Percentiles rank a stretch among this genome's conserved stretches.
Evolutionary conservation across 2,888 invertebrate genomes (phyloP).

Genomic region (Stenichneumon culpator): DNA sequence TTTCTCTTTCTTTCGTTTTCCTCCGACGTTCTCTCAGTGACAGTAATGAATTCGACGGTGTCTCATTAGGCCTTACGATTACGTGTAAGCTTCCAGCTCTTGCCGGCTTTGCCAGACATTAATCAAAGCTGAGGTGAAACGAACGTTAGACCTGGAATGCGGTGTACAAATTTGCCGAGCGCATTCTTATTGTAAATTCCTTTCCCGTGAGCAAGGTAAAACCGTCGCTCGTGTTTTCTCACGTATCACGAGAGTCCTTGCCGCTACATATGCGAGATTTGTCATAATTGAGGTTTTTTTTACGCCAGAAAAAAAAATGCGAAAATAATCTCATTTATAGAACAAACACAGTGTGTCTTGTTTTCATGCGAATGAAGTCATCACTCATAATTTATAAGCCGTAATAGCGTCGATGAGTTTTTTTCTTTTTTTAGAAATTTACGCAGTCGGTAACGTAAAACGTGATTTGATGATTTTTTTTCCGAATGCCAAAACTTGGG

Average conservation of each 20-base stretch:
- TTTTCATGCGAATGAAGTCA: neutral
- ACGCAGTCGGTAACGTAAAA: neutral
- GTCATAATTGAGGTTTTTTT: slow-evolving; percentile 42
- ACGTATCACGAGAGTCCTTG: slow-evolving; percentile 47
- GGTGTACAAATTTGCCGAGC: slow-evolving; percentile 74
- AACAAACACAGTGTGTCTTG: neutral
- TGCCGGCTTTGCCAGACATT: slow-evolving; percentile 67
- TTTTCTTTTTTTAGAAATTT: slow-evolving; percentile 26
- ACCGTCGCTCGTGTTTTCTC: slow-evolving; percentile 45
- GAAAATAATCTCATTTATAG: neutral
- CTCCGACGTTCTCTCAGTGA: slow-evolving; percentile 31
- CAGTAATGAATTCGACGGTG: slow-evolving; percentile 56
- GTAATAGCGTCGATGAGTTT: neutral
- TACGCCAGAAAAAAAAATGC: neutral
- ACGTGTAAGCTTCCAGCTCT: slow-evolving; percentile 67
- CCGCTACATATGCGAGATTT: slow-evolving; percentile 38
- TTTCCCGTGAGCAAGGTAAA: slow-evolving; percentile 71
- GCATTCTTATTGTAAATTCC: slow-evolving; percentile 73
- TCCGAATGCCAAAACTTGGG: neutral
- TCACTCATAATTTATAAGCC: neutral
- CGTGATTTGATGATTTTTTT: neutral
- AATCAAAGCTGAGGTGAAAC: slow-evolving; percentile 67
- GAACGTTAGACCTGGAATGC: slow-evolving; percentile 66
- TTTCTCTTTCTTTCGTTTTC: slow-evolving; percentile 7
- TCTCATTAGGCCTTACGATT: slow-evolving; percentile 72